Percentiles rank a stretch among this genome's conserved stretches.
phyloP scores from a whole-genome alignment of 2,797 vertebrate genomes.

The Rousettus madagascariensis region DNA sequence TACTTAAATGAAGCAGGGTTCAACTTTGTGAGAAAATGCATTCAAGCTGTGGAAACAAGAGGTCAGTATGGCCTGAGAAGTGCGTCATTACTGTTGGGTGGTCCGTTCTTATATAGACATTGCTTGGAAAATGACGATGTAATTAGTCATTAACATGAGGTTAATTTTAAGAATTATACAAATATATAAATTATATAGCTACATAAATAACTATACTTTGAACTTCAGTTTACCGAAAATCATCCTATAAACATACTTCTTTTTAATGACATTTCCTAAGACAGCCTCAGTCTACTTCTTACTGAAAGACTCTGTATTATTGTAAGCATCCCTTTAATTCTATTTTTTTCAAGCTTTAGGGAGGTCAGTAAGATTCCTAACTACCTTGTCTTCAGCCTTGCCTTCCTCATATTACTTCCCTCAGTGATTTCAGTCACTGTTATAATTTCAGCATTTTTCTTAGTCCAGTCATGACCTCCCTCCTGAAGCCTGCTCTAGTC shows the following conservation, averaged over 20 bases:
- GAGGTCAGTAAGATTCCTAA: neutral
- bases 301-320: neutral
- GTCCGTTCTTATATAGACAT: neutral
- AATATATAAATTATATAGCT: neutral
- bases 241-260: neutral
- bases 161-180: neutral
- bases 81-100: fast-evolving
- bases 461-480: neutral
- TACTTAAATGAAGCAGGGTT: constrained; percentile 97
- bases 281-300: neutral
- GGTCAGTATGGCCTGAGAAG: constrained; percentile 85
- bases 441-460: neutral
- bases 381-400: neutral
- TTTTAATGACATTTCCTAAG: neutral
- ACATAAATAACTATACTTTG: neutral
- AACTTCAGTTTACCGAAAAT: constrained; percentile 11
- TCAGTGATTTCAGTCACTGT: neutral
- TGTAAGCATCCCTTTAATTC: neutral
- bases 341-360: neutral
- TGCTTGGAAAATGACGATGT: neutral
- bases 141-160: neutral
- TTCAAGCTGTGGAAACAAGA: constrained; percentile 93
- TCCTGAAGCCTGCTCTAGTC: neutral
- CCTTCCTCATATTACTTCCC: neutral
- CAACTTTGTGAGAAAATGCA: constrained; percentile 96